Percentiles rank a stretch among this genome's conserved stretches.
phyloP scores from a whole-genome alignment of 2,797 vertebrate species.

The Sebastes dallii region DNA sequence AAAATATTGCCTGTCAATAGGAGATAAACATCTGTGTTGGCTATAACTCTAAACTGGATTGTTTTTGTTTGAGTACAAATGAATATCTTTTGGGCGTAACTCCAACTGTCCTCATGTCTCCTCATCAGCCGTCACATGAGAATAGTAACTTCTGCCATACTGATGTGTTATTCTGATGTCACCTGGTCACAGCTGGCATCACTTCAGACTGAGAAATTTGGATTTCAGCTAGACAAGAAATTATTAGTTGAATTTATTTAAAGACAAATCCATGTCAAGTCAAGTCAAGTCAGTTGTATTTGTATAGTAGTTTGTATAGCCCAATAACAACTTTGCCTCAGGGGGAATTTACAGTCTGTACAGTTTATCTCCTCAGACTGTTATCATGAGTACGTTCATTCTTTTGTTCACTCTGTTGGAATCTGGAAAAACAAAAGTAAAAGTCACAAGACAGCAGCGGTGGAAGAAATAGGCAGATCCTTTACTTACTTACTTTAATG shows the following conservation, averaged over 20 bases:
- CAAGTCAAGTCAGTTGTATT: too few relatives aligned
- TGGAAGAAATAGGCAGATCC: too few relatives aligned
- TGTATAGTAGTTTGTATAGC: too few relatives aligned
- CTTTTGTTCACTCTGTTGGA: not conserved
- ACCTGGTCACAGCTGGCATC: not conserved
- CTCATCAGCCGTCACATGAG: not conserved
- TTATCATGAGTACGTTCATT: too few relatives aligned
- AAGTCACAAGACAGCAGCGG: too few relatives aligned
- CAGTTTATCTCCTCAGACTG: not conserved
- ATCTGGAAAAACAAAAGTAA: not conserved
- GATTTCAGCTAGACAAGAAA: not conserved
- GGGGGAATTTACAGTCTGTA: not conserved
- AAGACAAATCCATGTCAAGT: too few relatives aligned
- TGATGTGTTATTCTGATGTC: not conserved
- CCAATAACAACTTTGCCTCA: too few relatives aligned
- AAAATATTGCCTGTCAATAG: not conserved
- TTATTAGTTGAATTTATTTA: too few relatives aligned
- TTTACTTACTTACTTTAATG: too few relatives aligned
- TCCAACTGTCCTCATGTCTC: not conserved
- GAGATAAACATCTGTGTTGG: not conserved
- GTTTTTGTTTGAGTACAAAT: not conserved
- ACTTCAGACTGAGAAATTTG: not conserved
- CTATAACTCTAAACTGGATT: not conserved
- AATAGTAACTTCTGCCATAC: too few relatives aligned
- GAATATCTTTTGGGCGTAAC: not conserved